Evolutionary conservation across 2,797 vertebrate species (phyloP).

Genomic region (Xenopus petersii): DNA sequence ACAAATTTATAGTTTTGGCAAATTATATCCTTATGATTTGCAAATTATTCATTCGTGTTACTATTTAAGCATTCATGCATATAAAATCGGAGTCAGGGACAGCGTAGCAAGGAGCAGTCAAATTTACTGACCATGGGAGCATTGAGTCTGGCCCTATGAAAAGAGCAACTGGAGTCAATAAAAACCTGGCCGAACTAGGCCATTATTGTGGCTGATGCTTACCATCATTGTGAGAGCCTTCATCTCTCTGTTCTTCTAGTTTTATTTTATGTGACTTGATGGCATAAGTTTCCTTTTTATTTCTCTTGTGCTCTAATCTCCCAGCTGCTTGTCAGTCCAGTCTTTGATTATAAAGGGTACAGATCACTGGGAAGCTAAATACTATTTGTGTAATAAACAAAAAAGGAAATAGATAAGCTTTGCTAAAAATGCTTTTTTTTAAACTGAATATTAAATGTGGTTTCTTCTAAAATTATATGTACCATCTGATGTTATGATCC

Average conservation of each 20-base stretch:
- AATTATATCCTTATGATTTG: conserved; percentile 81
- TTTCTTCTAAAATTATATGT: too few species aligned
- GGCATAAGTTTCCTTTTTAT: neutral
- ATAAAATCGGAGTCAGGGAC: conserved; percentile 75
- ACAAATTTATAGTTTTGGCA: conserved; percentile 79
- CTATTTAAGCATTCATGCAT: conserved; percentile 75
- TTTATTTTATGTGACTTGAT: conserved; percentile 25
- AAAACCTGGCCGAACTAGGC: conserved; percentile 64
- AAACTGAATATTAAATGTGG: too few species aligned
- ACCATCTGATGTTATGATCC: too few species aligned
- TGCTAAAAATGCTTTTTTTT: too few species aligned
- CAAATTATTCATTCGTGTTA: conserved; percentile 79
- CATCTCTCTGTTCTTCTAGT: conserved; percentile 38
- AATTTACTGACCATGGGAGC: conserved; percentile 67
- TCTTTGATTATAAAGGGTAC: too few species aligned
- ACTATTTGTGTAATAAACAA: too few species aligned
- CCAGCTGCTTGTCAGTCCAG: neutral
- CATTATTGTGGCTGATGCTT: conserved; percentile 54
- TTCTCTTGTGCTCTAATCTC: neutral
- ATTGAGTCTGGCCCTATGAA: conserved; percentile 59
- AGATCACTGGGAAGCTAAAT: too few species aligned
- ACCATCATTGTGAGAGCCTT: conserved; percentile 47
- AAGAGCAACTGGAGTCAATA: conserved; percentile 73
- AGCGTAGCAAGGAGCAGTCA: conserved; percentile 69
- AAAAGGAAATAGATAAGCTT: too few species aligned